Percentiles rank a stretch among this genome's conserved stretches.
phyloP scores from a whole-genome alignment of 2,888 invertebrate species.

The Thyatira batis region DNA sequence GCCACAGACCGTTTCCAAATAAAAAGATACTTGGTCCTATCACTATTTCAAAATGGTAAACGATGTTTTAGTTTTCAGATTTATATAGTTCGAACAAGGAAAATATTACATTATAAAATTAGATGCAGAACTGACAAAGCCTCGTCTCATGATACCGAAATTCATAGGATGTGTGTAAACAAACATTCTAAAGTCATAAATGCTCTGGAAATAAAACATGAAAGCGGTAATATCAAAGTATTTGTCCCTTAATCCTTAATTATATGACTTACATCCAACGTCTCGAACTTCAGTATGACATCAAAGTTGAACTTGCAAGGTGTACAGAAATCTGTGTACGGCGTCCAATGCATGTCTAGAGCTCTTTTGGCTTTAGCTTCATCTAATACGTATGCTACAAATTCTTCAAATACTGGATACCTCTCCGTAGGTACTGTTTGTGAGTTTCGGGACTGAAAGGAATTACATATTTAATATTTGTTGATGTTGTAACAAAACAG shows the following conservation, averaged over 20 bases:
- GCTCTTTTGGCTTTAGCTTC: slow-evolving; percentile 84
- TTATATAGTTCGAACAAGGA: neutral
- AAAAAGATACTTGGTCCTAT: slow-evolving; percentile 5
- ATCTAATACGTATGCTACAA: slow-evolving; percentile 89
- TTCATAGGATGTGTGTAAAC: neutral
- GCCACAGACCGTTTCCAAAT: slow-evolving; percentile 10
- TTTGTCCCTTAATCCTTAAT: neutral
- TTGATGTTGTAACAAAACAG: too few species aligned
- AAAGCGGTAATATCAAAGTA: slow-evolving; percentile 1
- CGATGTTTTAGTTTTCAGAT: neutral
- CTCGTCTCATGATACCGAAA: neutral
- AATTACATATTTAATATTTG: neutral
- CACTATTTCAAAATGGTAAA: neutral
- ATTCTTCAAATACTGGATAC: slow-evolving; percentile 91
- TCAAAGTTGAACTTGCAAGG: slow-evolving; percentile 93
- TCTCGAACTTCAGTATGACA: slow-evolving; percentile 91
- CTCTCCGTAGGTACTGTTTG: slow-evolving; percentile 67
- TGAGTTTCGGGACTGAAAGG: slow-evolving; percentile 42
- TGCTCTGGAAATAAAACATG: slow-evolving; percentile 6
- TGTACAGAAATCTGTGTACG: slow-evolving; percentile 91
- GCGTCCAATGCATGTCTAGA: slow-evolving; percentile 95
- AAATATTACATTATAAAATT: neutral
- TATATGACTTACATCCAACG: slow-evolving; percentile 84
- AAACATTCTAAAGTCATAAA: slow-evolving; percentile 4
- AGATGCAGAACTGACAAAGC: neutral